phyloP scores from a whole-genome alignment of 1,140 invertebrate species.

The Hetaerina americana region DNA sequence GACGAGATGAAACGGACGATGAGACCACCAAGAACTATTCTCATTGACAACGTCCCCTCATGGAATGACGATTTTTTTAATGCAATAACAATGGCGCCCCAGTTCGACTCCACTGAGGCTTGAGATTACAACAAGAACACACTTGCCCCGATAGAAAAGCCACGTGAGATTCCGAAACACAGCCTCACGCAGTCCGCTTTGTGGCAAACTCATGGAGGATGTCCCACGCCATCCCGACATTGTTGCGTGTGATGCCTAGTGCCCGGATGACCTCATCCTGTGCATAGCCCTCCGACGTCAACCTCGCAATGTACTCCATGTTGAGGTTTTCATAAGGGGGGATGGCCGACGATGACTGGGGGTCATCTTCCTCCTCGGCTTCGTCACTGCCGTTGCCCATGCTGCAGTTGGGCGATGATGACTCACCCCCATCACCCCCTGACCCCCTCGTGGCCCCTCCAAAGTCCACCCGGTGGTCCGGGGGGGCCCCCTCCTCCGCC shows the following conservation, averaged over 20 bases:
- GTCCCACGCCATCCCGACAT: constrained; percentile 88
- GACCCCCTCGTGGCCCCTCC: constrained; percentile 23
- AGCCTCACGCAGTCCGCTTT: constrained; percentile 27
- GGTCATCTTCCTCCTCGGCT: not conserved
- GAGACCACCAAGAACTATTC: too few relatives aligned
- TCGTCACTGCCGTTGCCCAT: not conserved
- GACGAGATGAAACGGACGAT: too few relatives aligned
- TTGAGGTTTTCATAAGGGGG: constrained; percentile 73
- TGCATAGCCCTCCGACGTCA: constrained; percentile 78
- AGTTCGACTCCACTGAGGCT: too few relatives aligned
- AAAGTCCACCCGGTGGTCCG: not conserved
- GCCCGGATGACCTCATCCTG: constrained; percentile 81
- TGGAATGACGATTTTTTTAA: too few relatives aligned
- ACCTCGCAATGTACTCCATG: constrained; percentile 73
- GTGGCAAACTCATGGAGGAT: constrained; percentile 84
- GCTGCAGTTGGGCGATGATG: constrained; percentile 23
- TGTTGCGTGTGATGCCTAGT: constrained; percentile 78
- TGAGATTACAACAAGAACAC: too few relatives aligned
- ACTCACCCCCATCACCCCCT: constrained; percentile 29
- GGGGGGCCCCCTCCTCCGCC: not conserved
- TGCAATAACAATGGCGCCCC: too few relatives aligned
- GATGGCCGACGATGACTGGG: constrained; percentile 20
- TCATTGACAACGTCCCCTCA: too few relatives aligned
- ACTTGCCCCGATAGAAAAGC: too few relatives aligned
- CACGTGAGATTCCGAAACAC: too few relatives aligned